Evolutionary conservation across 2,888 invertebrate genomes (phyloP).

Genomic region (Aphodius sticticus): DNA sequence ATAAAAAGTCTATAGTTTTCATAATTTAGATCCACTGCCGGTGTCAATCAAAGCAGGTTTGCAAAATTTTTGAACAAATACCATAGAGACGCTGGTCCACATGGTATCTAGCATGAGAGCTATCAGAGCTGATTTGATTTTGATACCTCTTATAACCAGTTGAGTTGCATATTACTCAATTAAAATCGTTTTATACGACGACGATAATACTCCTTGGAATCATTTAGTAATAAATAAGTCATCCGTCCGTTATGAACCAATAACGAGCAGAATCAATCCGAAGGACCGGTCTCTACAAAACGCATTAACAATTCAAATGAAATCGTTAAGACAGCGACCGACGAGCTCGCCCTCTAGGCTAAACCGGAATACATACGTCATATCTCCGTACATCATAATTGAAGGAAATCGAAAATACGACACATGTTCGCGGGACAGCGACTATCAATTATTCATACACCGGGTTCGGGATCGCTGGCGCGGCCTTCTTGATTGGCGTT

Average conservation of each 20-base stretch:
- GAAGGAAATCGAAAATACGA: conserved; percentile 22
- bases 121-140: too few species aligned
- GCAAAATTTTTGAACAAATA: too few species aligned
- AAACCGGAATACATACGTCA: conserved; percentile 17
- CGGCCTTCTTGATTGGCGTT: conserved; percentile 35
- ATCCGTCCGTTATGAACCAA: background rate
- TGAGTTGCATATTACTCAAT: background rate
- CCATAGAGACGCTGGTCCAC: too few species aligned
- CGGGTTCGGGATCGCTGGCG: background rate
- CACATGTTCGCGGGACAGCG: conserved; percentile 22
- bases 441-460: conserved; percentile 29
- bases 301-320: conserved; percentile 24
- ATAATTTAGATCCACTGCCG: too few species aligned
- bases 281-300: background rate
- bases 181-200: background rate
- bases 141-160: too few species aligned
- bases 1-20: too few species aligned
- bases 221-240: background rate
- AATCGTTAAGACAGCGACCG: conserved; percentile 15
- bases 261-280: background rate
- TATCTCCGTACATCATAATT: conserved; percentile 23
- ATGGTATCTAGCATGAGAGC: too few species aligned
- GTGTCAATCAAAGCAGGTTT: too few species aligned
- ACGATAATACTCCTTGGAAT: background rate
- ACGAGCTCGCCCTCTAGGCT: too few species aligned